These are phyloP conservation scores for Xestia c-nigrum DNA, from an alignment of 2,888 invertebrate species.

Conservation along the genomic window DNA sequence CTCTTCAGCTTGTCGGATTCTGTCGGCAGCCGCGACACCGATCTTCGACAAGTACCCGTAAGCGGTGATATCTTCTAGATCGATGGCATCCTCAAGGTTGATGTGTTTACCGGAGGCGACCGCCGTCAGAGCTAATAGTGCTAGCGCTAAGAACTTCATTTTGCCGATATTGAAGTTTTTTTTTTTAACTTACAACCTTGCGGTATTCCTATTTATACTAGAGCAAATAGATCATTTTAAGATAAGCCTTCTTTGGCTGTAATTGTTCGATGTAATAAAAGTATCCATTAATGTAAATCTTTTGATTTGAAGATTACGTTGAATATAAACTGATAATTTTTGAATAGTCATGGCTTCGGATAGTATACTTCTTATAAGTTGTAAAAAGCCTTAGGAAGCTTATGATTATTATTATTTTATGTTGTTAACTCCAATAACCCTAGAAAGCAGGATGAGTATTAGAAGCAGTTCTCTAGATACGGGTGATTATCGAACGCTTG, in stretches of 20 bases:
- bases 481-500: not conserved
- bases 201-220: conserved; percentile 20
- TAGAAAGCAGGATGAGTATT: not conserved
- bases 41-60: conserved; percentile 62
- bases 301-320: conserved; percentile 6
- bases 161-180: not conserved
- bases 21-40: conserved; percentile 63
- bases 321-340: not conserved
- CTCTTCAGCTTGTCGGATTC: conserved; percentile 58
- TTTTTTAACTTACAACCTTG: not conserved
- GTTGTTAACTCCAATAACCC: not conserved
- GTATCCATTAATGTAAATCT: not conserved
- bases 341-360: not conserved
- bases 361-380: not conserved
- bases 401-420: not conserved
- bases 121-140: conserved; percentile 57
- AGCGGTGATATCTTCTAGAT: conserved; percentile 59
- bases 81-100: conserved; percentile 40
- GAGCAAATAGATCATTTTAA: conserved; percentile 4
- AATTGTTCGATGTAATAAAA: not conserved
- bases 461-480: not conserved
- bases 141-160: conserved; percentile 42
- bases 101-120: conserved; percentile 48
- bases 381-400: not conserved
- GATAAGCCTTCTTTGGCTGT: not conserved